Conservation (phyloP, 2,888 invertebrate genomes). For the Drosophila multiciliata region DNA sequence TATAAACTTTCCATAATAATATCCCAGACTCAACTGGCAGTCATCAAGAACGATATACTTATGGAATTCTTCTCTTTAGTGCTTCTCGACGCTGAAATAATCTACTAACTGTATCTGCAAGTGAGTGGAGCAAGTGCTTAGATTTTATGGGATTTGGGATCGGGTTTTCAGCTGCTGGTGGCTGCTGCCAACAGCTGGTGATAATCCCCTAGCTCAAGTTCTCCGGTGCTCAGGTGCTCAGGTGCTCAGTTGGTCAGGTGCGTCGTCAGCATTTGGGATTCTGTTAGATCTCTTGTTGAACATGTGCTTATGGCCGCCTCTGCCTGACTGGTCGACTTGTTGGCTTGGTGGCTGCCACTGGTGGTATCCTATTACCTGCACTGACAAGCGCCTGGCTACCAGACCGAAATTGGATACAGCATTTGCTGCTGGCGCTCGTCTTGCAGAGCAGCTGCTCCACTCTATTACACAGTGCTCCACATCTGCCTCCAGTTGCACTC, state of each 20-base stretch:
- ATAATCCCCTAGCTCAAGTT: slow-evolving; percentile 23
- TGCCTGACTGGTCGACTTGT: slow-evolving; percentile 22
- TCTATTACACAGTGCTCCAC: not conserved
- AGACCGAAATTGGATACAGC: slow-evolving; percentile 69
- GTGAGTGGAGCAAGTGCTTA: slow-evolving; percentile 14
- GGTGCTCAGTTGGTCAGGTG: slow-evolving; percentile 12
- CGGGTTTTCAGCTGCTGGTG: slow-evolving; percentile 26
- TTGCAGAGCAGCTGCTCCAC: slow-evolving; percentile 30
- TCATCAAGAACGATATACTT: not conserved
- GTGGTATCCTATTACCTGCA: slow-evolving; percentile 57
- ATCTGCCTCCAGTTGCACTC: slow-evolving; percentile 28
- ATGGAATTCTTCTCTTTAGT: not conserved
- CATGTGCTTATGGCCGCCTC: slow-evolving; percentile 73
- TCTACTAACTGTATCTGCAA: slow-evolving; percentile 4
- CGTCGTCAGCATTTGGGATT: slow-evolving; percentile 53
- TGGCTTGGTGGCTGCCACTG: slow-evolving; percentile 28
- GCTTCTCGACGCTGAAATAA: not conserved
- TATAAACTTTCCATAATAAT: not conserved
- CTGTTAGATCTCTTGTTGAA: slow-evolving; percentile 65
- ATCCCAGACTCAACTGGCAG: not conserved
- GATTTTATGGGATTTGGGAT: slow-evolving; percentile 28
- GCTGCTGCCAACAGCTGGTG: slow-evolving; percentile 18
- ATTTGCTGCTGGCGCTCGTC: slow-evolving; percentile 62
- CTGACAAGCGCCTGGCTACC: slow-evolving; percentile 71
- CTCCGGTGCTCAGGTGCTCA: slow-evolving; percentile 10